Base-by-base conservation (phyloP, 2,797 vertebrate genomes). In the Manis javanica region DNA sequence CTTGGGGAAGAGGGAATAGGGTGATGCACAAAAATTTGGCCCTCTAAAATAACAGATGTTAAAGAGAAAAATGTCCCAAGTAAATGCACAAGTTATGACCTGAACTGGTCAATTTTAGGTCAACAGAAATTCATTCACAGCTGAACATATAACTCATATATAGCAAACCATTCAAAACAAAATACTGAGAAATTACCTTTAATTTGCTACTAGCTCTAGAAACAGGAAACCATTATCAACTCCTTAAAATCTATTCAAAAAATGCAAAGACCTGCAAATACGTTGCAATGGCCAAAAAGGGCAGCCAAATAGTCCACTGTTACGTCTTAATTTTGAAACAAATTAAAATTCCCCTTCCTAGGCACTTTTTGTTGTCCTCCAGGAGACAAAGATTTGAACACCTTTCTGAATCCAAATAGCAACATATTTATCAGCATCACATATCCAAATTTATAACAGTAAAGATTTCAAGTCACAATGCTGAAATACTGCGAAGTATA, bases 141-240 rank as follows among this genome's bases (percentile, higher is more conserved):
- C 37, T 74, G 85, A 93, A 81, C 55, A 85, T 7, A 0, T 10
- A 93, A 84, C 51, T 94, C 57, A 55, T 14, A 39, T 87, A 63
- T 87, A 93, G 71, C 46, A 95, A 96, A 68, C 26, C 14, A 74
- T 4, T 13, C 42, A 37, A 71, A 86, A 88, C 34, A 86, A 85
- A 87, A 72, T 34, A 72, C 74, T 6, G 26, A 95, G 34, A 87
- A 81, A 59, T 37, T 49, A 69, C 24, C 42, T 94, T 90, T 53
- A 61, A 66, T n/a, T 46, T 75, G 39, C 34, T 69, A 74, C 42
- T 86, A 86, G 39, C 74, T 96, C 87, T 82, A 91, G 78, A 85
- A 81, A 83, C n/a, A 63, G 18, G 19, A 85, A 77, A 69, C 66
- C 55, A 61, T 64, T 87, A 66, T 13, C n/a, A 63, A 61, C 7